Base-by-base conservation (phyloP, 2,888 invertebrate genomes). In the Synanthedon myopaeformis region DNA sequence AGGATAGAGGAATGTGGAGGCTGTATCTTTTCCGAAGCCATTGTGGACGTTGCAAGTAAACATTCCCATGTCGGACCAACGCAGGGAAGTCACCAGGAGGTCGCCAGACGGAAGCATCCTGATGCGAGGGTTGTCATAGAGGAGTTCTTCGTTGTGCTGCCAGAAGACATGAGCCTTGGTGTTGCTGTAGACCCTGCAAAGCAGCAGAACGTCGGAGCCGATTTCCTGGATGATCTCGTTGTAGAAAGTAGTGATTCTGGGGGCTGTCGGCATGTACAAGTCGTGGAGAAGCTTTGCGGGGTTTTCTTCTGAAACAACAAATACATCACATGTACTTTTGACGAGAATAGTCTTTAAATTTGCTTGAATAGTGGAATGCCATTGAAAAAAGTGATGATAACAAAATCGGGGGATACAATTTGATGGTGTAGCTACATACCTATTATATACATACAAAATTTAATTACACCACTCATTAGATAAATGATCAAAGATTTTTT, bases 11-110 rank as follows among this genome's bases (percentile, higher is more conserved):
- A 95, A 95, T 6, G 93, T 93, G 14, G 86, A 82, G 4, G 84
- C 88, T 0, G 87, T 73, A 61, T 92, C 93, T 58, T 90, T 89
- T 4, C 92, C 93, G 13, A 89, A 79, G 13, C 82, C 70, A 65
- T 93, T 94, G 60, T 91, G 90, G 0, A 92, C 94, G 12, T 91
- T 83, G 72, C 97, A 97, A 1, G 89, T 92, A 75, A 92, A 96
- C 17, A 89, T 88, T 4, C 96, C 96, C 96, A 96, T 95, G 64
- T 95, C 94, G 10, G 87, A 78, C 94, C 94, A 97, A 49, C 84
- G 83, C 6, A 96, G 84, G 11, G 90, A 84, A 17, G 88, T 80
- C 62, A 97, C 93, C 48, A 94, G 69, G 28, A 97, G 83, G 63
- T 94, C 94, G 0, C 97, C 97, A 63, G 91, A 92, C 3, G 90